Conservation (phyloP, 2,113 vertebrate species). For the Charadrius vociferus region DNA sequence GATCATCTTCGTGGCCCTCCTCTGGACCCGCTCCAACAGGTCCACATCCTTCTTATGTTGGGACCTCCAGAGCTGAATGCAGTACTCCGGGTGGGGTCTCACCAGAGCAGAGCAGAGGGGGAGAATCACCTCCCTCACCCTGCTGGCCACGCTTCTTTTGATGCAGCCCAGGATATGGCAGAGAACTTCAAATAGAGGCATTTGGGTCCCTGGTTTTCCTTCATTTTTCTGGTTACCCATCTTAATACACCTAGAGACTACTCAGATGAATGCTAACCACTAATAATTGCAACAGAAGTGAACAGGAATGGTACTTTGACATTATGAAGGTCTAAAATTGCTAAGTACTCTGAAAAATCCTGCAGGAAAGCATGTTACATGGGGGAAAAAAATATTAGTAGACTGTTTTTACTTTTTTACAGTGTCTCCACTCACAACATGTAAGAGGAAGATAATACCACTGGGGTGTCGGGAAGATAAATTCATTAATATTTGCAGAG, state of each 20-base stretch:
- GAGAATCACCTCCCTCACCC: not conserved
- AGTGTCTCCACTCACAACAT: not conserved
- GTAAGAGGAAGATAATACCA: not conserved
- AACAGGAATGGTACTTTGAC: not conserved
- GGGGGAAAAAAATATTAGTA: not conserved
- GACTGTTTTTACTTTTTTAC: not conserved
- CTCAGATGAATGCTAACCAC: not conserved
- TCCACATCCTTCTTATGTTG: not conserved
- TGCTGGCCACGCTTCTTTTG: not conserved
- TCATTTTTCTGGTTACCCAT: not conserved
- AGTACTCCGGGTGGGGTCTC: not conserved
- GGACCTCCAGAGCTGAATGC: not conserved
- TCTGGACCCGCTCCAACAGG: not conserved
- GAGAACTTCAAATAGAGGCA: not conserved
- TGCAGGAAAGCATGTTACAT: not conserved
- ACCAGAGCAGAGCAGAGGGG: not conserved
- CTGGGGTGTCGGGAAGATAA: not conserved
- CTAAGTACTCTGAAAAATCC: not conserved
- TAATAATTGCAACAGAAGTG: not conserved
- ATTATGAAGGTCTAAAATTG: not conserved
- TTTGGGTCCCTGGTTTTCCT: not conserved
- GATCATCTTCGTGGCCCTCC: not conserved
- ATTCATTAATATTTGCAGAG: slow-evolving; percentile 17
- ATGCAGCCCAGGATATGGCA: not conserved
- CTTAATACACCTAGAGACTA: not conserved